Conservation (phyloP, 2,113 vertebrate genomes). For the Ancistrus triradiatus region DNA sequence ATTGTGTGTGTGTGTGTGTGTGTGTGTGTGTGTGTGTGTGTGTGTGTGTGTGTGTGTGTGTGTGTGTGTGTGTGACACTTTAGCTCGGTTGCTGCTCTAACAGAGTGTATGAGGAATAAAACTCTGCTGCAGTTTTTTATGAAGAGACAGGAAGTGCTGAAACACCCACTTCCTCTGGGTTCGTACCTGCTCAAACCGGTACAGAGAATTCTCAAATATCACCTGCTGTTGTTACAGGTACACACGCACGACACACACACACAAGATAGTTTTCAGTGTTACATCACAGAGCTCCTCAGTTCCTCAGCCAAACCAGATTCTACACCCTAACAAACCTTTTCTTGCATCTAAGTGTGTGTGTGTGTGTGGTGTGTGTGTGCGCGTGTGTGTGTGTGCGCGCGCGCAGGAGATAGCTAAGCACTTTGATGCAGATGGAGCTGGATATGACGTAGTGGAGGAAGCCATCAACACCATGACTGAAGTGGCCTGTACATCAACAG, state of each 20-base stretch:
- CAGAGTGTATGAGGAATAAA: slow-evolving; percentile 88
- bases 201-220: slow-evolving; percentile 96
- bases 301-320: no score
- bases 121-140: slow-evolving; percentile 83
- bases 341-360: neutral
- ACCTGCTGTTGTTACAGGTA: slow-evolving; percentile 92
- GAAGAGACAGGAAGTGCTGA: slow-evolving; percentile 79
- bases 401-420: slow-evolving; percentile 88
- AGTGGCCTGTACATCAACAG: slow-evolving; percentile 96
- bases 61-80: neutral
- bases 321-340: neutral
- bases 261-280: no score
- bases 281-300: neutral
- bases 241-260: neutral
- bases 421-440: slow-evolving; percentile 78
- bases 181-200: slow-evolving; percentile 92
- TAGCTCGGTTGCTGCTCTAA: slow-evolving; percentile 84
- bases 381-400: slow-evolving; percentile 1
- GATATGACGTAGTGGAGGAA: slow-evolving; percentile 88
- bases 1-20: neutral
- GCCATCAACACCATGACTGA: slow-evolving; percentile 93
- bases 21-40: slow-evolving; percentile 1
- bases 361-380: neutral
- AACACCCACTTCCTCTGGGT: slow-evolving; percentile 80
- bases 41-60: slow-evolving; percentile 12